Evolutionary conservation across 1,140 invertebrate species (phyloP).

Genomic region (Zaprionus davidi): DNA sequence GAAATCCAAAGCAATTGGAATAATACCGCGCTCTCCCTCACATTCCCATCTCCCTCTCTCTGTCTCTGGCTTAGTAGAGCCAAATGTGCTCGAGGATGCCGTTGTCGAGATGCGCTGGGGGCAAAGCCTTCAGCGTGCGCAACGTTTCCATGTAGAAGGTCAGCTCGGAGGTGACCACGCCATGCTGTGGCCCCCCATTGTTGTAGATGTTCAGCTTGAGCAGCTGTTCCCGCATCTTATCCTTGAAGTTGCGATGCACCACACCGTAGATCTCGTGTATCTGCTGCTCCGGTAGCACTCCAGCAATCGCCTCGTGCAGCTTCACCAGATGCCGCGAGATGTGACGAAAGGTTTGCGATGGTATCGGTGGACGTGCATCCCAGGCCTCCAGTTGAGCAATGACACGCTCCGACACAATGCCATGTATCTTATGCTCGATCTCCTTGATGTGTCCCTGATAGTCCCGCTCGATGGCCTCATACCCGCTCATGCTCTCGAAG

Average conservation of each 20-base stretch:
- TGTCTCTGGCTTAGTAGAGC: conserved; percentile 72
- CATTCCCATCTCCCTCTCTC: neutral
- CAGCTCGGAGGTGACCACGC: conserved; percentile 96
- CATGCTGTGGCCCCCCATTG: conserved; percentile 98
- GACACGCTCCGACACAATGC: conserved; percentile 94
- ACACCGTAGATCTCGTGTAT: conserved; percentile 90
- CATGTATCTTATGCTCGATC: conserved; percentile 95
- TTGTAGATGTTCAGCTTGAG: conserved; percentile 94
- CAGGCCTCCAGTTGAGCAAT: conserved; percentile 91
- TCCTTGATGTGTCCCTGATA: conserved; percentile 95
- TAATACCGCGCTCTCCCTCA: conserved; percentile 42
- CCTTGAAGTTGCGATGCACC: conserved; percentile 95
- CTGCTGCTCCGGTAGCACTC: conserved; percentile 90
- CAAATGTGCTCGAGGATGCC: conserved; percentile 92
- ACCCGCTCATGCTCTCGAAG: conserved; percentile 86
- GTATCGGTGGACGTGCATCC: conserved; percentile 97
- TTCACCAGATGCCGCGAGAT: conserved; percentile 96
- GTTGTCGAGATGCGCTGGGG: conserved; percentile 89
- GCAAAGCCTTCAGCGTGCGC: conserved; percentile 92
- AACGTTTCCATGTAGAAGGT: conserved; percentile 98
- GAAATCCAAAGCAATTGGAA: conserved; percentile 49
- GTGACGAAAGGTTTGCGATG: conserved; percentile 95
- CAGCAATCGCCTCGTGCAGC: conserved; percentile 95
- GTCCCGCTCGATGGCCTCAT: conserved; percentile 90
- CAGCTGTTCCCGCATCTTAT: conserved; percentile 92